Evolutionary conservation across 2,113 vertebrate genomes (phyloP), one percentile per base, ranked within the genome.

Genomic region (Monarcha castaneiventris): DNA sequence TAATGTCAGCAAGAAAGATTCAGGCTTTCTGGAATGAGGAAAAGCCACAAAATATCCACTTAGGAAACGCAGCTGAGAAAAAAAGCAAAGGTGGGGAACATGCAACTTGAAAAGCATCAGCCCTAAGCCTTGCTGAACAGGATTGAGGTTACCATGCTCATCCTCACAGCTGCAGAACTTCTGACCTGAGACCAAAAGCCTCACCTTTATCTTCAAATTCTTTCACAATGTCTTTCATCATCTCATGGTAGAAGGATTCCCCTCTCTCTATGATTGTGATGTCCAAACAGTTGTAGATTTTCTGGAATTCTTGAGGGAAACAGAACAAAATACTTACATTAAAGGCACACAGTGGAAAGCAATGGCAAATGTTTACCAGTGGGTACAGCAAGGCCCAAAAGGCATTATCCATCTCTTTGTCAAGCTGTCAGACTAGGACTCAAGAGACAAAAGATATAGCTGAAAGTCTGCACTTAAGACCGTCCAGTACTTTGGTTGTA

Each of bases 161-260:
- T 62, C 62, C 52, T 82, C 61, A 54, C 58, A 69, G 46, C 29
- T 63, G 33, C 51, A 63, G 16, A 56, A 79, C 15, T 48, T 78
- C 55, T 68, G 39, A 74, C 7, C 39, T 0, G 2, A 67, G 17
- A 95, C 21, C 37, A 73, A 93, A 92, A 84, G 48, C 56, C 96
- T 93, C 90, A 99, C 98, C 98, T 98, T 84, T 98, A 58, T 98
- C 97, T 97, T 99, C 98, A 86, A 99, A 98, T 96, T 99, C 98
- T 94, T 99, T 98, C 68, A 99, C 98, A 33, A 99, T 94, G 19
- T 96, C 94, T 11, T 96, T 96, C 99, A 99, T 99, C 97, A 97
- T 97, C 17, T 99, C 98, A 30, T 99, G 99, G 97, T 99, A 99
- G 97, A 91, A 99, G 0, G 99, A 99, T 94, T 99, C 99, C 21